Percentiles rank a stretch among this genome's conserved stretches.
phyloP scores from a whole-genome alignment of 2,888 invertebrate genomes.

The Auanema sp. region DNA sequence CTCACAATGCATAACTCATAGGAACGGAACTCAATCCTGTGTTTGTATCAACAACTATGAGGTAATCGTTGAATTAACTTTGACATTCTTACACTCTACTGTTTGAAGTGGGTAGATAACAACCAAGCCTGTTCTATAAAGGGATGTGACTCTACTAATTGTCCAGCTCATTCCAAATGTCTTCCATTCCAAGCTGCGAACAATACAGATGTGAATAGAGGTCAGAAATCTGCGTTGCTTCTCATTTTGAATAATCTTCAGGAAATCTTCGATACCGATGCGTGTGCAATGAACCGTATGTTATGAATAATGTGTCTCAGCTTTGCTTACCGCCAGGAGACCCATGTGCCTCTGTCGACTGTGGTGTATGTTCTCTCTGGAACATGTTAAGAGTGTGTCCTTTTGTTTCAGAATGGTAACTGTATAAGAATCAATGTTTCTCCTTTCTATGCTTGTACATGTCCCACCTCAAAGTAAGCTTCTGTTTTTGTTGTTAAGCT shows the following conservation, averaged over 20 bases:
- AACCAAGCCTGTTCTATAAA: conserved; percentile 8
- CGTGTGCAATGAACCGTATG: conserved; percentile 6
- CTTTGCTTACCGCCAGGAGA: background rate
- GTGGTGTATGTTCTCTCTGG: conserved; percentile 8
- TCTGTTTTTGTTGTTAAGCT: no score
- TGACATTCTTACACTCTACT: no score
- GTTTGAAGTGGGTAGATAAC: conserved; percentile 3
- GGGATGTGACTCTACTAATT: conserved; percentile 7
- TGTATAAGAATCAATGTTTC: background rate
- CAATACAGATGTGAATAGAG: background rate
- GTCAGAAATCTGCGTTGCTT: background rate
- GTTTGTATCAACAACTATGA: no score
- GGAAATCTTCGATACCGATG: conserved; percentile 7
- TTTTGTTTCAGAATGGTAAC: background rate
- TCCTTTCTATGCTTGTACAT: background rate
- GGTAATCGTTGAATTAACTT: no score
- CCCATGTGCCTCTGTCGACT: background rate
- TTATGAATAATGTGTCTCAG: background rate
- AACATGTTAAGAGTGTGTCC: background rate
- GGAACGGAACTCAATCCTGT: no score
- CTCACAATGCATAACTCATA: no score
- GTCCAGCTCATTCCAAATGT: conserved; percentile 8
- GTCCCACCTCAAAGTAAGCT: background rate
- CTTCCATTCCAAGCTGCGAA: conserved; percentile 13
- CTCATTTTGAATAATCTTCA: background rate